A percentile compares a stretch with the other conserved stretches of the same genome.
Evolutionary conservation across 1,140 invertebrate species (phyloP).

Genomic region (Drosophila tristis): DNA sequence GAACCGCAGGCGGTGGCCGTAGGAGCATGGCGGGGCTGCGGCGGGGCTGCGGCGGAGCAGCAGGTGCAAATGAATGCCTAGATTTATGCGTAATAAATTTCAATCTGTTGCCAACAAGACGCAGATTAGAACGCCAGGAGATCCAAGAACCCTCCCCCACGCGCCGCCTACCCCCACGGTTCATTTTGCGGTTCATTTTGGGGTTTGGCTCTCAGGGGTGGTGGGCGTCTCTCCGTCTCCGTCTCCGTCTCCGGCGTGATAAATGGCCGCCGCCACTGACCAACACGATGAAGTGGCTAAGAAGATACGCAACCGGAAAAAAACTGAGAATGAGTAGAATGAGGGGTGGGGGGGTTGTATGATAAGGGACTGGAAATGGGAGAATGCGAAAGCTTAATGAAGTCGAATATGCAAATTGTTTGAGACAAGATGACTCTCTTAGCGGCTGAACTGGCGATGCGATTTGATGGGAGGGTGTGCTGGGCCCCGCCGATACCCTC

Average conservation of each 20-base stretch:
- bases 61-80: conserved; percentile 81
- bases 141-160: not conserved
- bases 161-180: not conserved
- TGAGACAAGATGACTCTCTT: conserved; percentile 39
- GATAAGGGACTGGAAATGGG: no score
- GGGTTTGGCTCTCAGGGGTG: conserved; percentile 2
- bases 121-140: conserved; percentile 59
- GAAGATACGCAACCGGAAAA: conserved; percentile 14
- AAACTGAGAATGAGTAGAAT: conserved; percentile 16
- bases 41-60: conserved; percentile 13
- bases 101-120: conserved; percentile 83
- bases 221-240: not conserved
- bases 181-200: conserved; percentile 19
- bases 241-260: conserved; percentile 38
- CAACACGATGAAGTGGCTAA: conserved; percentile 58
- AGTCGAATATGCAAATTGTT: conserved; percentile 76
- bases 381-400: conserved; percentile 59
- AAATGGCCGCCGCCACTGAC: conserved; percentile 35
- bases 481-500: not conserved
- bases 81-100: conserved; percentile 84
- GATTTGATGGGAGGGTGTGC: not conserved
- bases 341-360: no score
- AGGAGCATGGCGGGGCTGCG: not conserved
- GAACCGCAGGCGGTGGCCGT: not conserved
- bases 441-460: not conserved